Conservation (phyloP, 2,888 invertebrate genomes). For the Cephonodes hylas region DNA sequence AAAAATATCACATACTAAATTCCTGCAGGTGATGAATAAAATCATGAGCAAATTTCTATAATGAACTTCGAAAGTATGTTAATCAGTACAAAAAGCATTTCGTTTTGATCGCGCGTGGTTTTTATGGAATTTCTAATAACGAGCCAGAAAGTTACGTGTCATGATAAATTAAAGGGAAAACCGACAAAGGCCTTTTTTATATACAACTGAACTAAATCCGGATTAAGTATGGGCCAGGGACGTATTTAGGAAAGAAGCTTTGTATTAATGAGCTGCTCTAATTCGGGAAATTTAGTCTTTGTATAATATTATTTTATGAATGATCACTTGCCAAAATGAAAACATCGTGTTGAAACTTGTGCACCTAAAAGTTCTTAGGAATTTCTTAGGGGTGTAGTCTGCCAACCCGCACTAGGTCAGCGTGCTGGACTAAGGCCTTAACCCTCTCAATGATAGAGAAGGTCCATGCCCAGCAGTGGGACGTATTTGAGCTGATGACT, state of each 20-base stretch:
- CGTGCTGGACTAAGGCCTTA: too few relatives aligned
- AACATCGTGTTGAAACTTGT: too few relatives aligned
- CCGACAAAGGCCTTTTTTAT: conserved; percentile 6
- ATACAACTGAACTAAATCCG: conserved; percentile 14
- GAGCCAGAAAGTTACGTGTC: conserved; percentile 11
- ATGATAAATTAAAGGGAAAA: conserved; percentile 14
- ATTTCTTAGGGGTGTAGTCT: too few relatives aligned
- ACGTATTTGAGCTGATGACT: too few relatives aligned
- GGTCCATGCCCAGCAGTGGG: too few relatives aligned
- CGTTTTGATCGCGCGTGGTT: not conserved
- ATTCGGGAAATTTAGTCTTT: too few relatives aligned
- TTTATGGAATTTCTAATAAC: not conserved
- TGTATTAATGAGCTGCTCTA: too few relatives aligned
- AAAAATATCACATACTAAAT: not conserved
- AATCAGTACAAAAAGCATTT: not conserved
- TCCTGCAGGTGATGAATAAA: not conserved
- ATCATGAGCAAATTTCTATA: not conserved
- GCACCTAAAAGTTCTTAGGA: too few relatives aligned
- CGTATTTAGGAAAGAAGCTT: not conserved
- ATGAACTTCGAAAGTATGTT: conserved; percentile 5
- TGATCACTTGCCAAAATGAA: too few relatives aligned
- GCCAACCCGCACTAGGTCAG: too few relatives aligned
- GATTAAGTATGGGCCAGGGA: conserved; percentile 2
- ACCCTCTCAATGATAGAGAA: too few relatives aligned
- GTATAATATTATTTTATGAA: too few relatives aligned